These are phyloP conservation scores for Ivindomyrus marchei DNA, from an alignment of 2,113 vertebrate genomes.

Conservation along the genomic window DNA sequence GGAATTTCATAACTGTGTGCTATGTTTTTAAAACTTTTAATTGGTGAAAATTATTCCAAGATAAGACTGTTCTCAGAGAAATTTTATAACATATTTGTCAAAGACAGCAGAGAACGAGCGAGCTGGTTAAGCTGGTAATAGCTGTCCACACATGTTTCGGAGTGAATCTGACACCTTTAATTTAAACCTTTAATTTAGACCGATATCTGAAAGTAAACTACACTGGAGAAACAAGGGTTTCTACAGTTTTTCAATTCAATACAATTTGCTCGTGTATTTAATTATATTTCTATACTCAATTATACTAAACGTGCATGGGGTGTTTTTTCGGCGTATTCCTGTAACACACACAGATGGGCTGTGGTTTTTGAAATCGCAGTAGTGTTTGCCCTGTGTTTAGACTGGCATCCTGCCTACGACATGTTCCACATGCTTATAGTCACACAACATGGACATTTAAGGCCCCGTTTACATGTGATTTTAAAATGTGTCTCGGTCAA, in stretches of 20 bases:
- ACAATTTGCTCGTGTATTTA: not conserved
- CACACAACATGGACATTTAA: not conserved
- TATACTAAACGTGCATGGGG: not conserved
- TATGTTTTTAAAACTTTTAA: slow-evolving; percentile 27
- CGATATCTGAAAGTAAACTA: not conserved
- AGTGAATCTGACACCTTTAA: slow-evolving; percentile 34
- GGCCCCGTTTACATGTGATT: not conserved
- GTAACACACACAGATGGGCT: not conserved
- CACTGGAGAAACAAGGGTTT: slow-evolving; percentile 26
- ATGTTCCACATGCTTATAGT: not conserved
- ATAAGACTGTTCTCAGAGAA: slow-evolving; percentile 18
- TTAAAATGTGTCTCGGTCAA: not conserved
- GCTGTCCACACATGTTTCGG: slow-evolving; percentile 25
- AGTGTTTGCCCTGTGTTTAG: not conserved
- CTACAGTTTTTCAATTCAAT: not conserved
- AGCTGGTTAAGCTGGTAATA: slow-evolving; percentile 22
- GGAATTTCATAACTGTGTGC: slow-evolving; percentile 7
- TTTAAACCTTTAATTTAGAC: slow-evolving; percentile 35
- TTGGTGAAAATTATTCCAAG: slow-evolving; percentile 12
- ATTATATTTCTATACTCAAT: not conserved
- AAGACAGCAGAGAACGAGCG: slow-evolving; percentile 17
- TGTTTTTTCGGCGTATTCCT: not conserved
- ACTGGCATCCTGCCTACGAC: not conserved
- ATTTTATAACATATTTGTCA: slow-evolving; percentile 31
- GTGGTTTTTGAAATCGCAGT: not conserved